Evolutionary conservation across 2,113 vertebrate genomes (phyloP).

Genomic region (Vidua macroura): DNA sequence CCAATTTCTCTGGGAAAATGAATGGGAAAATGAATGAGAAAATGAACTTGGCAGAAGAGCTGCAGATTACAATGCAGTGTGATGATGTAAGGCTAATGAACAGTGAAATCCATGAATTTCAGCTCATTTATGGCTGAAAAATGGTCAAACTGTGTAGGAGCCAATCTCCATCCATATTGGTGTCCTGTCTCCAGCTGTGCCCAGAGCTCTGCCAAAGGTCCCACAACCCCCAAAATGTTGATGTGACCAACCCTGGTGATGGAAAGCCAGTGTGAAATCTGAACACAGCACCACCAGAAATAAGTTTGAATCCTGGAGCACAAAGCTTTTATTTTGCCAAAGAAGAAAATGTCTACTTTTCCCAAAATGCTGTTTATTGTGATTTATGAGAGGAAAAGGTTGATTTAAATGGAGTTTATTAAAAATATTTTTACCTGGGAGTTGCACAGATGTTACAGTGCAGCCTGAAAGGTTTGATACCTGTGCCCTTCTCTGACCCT

Average conservation of each 20-base stretch:
- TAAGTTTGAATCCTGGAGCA: neutral
- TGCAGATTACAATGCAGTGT: neutral
- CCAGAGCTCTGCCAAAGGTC: neutral
- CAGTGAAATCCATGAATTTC: neutral
- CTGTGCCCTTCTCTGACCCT: neutral
- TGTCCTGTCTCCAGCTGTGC: neutral
- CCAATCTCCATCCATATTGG: neutral
- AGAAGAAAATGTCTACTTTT: neutral
- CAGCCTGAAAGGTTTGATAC: neutral
- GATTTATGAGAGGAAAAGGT: fast-evolving
- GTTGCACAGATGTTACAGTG: no score
- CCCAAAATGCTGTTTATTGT: neutral
- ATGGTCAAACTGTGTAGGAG: neutral
- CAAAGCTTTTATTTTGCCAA: neutral
- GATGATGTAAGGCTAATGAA: neutral
- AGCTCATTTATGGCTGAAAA: neutral
- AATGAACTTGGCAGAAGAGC: neutral
- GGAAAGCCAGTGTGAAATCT: neutral
- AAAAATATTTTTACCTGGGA: neutral
- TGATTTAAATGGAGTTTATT: neutral
- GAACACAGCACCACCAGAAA: neutral
- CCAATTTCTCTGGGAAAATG: neutral
- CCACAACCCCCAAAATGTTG: neutral
- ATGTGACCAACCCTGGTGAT: no score
- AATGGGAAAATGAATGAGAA: neutral